phyloP scores from a whole-genome alignment of 2,888 invertebrate genomes.

The Drosophila nr. fundita region DNA sequence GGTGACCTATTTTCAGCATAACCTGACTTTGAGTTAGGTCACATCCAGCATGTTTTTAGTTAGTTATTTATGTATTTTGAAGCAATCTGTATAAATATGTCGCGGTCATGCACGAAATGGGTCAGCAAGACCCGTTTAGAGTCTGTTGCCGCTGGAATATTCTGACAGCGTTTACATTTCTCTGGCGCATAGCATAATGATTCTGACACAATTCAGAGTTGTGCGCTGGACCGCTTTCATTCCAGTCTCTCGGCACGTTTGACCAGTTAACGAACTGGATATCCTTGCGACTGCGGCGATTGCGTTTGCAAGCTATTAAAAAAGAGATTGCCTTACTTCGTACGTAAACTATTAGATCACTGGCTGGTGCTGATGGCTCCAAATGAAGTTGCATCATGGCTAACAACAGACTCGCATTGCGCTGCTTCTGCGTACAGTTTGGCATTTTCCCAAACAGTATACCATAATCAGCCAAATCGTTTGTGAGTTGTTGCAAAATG shows the following conservation, averaged over 20 bases:
- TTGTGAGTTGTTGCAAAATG: neutral
- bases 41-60: slow-evolving; percentile 37
- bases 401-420: neutral
- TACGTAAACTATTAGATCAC: slow-evolving; percentile 23
- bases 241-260: slow-evolving; percentile 50
- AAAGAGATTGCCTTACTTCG: slow-evolving; percentile 13
- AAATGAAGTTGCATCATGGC: slow-evolving; percentile 39
- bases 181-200: slow-evolving; percentile 47
- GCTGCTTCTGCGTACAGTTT: neutral
- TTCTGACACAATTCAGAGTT: slow-evolving; percentile 54
- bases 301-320: slow-evolving; percentile 6
- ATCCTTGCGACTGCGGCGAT: slow-evolving; percentile 49
- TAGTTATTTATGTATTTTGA: slow-evolving; percentile 32
- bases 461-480: neutral
- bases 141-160: slow-evolving; percentile 34
- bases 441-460: neutral
- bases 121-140: slow-evolving; percentile 59
- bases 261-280: slow-evolving; percentile 58
- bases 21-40: slow-evolving; percentile 27
- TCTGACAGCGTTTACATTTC: slow-evolving; percentile 38
- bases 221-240: slow-evolving; percentile 56
- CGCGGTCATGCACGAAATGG: slow-evolving; percentile 46
- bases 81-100: slow-evolving; percentile 36
- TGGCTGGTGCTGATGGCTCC: slow-evolving; percentile 17
- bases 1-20: slow-evolving; percentile 36